Evolutionary conservation across 2,888 invertebrate species (phyloP).

Genomic region (Antheraea assamensis): DNA sequence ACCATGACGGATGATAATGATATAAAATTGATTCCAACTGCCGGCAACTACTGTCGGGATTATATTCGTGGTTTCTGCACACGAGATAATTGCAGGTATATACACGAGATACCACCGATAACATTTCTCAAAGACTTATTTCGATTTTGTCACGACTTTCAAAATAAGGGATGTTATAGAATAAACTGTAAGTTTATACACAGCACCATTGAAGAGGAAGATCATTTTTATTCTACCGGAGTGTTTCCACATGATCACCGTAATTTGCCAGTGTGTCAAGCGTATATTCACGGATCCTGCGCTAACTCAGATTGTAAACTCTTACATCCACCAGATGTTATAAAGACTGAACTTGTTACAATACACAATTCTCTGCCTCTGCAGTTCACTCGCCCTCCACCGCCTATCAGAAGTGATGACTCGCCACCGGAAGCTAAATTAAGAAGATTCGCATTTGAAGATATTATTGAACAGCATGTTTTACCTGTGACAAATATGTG

Average conservation of each 20-base stretch:
- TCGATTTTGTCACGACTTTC: slow-evolving; percentile 83
- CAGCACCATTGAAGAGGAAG: slow-evolving; percentile 86
- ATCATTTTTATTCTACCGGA: slow-evolving; percentile 84
- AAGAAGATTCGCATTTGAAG: slow-evolving; percentile 65
- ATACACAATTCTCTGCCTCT: slow-evolving; percentile 46
- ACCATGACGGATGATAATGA: slow-evolving; percentile 55
- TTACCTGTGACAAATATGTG: slow-evolving; percentile 56
- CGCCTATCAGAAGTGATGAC: slow-evolving; percentile 62
- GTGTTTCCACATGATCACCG: slow-evolving; percentile 80
- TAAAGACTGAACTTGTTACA: slow-evolving; percentile 47
- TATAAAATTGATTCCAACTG: slow-evolving; percentile 37
- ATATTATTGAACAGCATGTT: slow-evolving; percentile 60
- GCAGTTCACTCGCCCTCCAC: slow-evolving; percentile 52
- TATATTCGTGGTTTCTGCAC: slow-evolving; percentile 75
- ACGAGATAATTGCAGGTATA: slow-evolving; percentile 79
- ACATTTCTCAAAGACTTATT: slow-evolving; percentile 65
- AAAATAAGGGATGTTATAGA: slow-evolving; percentile 86
- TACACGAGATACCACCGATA: slow-evolving; percentile 69
- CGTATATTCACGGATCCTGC: slow-evolving; percentile 82
- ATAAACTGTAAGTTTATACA: slow-evolving; percentile 87
- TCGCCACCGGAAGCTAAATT: slow-evolving; percentile 73
- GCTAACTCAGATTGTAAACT: slow-evolving; percentile 71
- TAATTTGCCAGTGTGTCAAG: slow-evolving; percentile 82
- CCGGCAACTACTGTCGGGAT: slow-evolving; percentile 72
- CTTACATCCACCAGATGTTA: slow-evolving; percentile 57